Conservation (phyloP, 2,797 vertebrate species). For the Scyliorhinus canicula region DNA sequence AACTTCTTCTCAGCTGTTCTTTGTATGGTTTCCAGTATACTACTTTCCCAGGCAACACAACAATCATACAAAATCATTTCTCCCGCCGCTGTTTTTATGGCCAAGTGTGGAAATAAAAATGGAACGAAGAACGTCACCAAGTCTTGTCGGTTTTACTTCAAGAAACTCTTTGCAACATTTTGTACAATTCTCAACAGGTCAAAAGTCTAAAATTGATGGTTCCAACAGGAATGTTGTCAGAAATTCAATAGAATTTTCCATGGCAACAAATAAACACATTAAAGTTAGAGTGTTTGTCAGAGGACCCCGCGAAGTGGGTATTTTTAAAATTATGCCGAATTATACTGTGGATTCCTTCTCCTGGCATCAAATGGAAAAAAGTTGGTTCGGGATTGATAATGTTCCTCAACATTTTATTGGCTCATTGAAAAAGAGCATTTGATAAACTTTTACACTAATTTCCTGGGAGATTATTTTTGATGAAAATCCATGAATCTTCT, state of each 20-base stretch:
- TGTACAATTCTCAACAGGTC: constrained; percentile 25
- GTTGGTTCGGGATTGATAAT: neutral
- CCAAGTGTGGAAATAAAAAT: constrained; percentile 12
- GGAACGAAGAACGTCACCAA: neutral
- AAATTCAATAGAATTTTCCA: constrained; percentile 22
- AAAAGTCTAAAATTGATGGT: constrained; percentile 25
- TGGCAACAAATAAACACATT: neutral
- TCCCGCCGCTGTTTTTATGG: neutral
- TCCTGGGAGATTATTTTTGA: neutral
- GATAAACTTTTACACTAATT: neutral
- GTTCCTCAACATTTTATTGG: neutral
- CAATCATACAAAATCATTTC: constrained; percentile 24
- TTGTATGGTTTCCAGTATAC: constrained; percentile 60
- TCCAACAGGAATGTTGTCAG: neutral
- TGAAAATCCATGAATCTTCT: neutral
- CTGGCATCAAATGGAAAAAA: neutral
- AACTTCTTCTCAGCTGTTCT: constrained; percentile 68
- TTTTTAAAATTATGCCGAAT: neutral
- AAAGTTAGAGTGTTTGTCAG: neutral
- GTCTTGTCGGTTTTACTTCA: neutral
- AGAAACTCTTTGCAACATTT: neutral
- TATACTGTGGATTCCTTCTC: neutral
- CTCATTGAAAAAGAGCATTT: neutral
- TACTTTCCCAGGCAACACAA: constrained; percentile 68
- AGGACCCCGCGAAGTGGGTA: neutral